Evolutionary conservation across 2,888 invertebrate genomes (phyloP).

Genomic region (Cryptosula pallasiana): DNA sequence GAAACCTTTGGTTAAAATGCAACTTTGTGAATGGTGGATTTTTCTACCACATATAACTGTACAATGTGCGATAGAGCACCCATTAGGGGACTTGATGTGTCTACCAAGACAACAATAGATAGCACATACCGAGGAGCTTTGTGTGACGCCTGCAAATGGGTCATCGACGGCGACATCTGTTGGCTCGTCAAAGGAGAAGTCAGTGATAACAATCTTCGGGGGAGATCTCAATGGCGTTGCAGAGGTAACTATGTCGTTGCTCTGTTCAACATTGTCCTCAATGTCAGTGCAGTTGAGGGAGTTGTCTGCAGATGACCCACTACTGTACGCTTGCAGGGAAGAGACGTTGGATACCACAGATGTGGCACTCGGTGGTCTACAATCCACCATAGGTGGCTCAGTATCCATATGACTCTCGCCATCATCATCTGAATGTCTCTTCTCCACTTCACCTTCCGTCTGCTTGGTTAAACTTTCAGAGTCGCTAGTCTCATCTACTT

Average conservation of each 20-base stretch:
- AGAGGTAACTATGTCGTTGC: not conserved
- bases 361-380: not conserved
- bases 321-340: conserved; percentile 12
- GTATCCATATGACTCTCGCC: too few species aligned
- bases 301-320: conserved; percentile 8
- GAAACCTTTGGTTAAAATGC: too few species aligned
- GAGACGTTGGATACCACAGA: not conserved
- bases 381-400: not conserved
- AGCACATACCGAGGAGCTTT: not conserved
- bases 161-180: conserved; percentile 3
- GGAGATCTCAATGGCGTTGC: not conserved
- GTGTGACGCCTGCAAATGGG: not conserved
- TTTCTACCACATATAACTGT: too few species aligned
- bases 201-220: conserved; percentile 24
- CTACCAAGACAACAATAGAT: too few species aligned
- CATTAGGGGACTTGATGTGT: too few species aligned
- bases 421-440: too few species aligned
- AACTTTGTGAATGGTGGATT: too few species aligned
- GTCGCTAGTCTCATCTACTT: not conserved
- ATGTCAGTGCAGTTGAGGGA: not conserved
- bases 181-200: conserved; percentile 28
- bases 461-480: too few species aligned
- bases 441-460: not conserved
- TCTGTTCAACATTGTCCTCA: not conserved
- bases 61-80: too few species aligned